phyloP scores from a whole-genome alignment of 2,113 vertebrate genomes.

The Ochotona curzoniae region DNA sequence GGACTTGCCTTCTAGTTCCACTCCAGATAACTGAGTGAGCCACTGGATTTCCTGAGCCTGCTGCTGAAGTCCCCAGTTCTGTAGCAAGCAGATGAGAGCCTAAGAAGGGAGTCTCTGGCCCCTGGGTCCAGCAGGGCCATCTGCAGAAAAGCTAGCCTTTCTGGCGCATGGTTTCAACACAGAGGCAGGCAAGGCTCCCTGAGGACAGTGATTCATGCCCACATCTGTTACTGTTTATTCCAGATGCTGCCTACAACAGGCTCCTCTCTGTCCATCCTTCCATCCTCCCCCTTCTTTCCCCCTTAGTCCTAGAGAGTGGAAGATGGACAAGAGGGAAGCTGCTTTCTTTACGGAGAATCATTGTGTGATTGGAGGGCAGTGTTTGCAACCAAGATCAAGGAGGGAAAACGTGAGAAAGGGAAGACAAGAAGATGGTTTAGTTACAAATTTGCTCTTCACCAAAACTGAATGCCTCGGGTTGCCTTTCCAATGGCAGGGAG shows the following conservation, averaged over 20 bases:
- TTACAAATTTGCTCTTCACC: not conserved
- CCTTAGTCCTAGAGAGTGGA: not conserved
- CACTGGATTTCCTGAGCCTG: not conserved
- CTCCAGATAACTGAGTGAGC: not conserved
- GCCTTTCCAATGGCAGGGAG: not conserved
- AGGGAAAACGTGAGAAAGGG: not conserved
- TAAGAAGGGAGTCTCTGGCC: not conserved
- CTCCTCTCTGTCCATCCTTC: not conserved
- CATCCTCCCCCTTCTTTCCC: not conserved
- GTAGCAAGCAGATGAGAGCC: not conserved
- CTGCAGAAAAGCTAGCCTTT: not conserved
- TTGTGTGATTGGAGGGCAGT: not conserved
- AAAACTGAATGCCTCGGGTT: not conserved
- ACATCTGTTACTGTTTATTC: not conserved
- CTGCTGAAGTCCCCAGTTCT: not conserved
- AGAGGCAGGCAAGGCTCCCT: not conserved
- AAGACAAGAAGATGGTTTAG: not conserved
- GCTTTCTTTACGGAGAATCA: not conserved
- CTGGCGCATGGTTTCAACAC: not conserved
- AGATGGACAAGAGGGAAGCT: not conserved
- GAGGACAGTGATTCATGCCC: not conserved
- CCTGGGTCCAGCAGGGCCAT: not conserved
- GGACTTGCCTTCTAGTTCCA: not conserved
- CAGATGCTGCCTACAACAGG: not conserved
- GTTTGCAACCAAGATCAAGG: not conserved